phyloP scores from a whole-genome alignment of 64 coral and sea anemone species.

The Stylophora pistillata region DNA sequence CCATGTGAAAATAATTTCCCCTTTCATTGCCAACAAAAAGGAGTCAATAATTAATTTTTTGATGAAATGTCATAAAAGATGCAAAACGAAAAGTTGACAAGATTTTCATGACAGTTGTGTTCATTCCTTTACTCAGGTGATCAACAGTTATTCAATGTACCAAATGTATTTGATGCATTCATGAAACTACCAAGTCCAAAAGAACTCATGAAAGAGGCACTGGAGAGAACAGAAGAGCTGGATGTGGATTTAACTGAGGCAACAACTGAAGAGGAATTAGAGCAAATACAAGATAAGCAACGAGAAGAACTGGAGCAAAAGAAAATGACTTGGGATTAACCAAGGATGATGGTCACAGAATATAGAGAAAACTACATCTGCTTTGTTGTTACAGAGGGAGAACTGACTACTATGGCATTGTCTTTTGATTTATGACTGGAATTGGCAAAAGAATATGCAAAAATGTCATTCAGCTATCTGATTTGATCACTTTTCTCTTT shows the following conservation, averaged over 20 bases:
- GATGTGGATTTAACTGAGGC: slow-evolving; percentile 24
- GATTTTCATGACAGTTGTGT: no score
- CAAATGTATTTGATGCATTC: slow-evolving; percentile 43
- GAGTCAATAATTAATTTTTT: no score
- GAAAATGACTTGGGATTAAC: slow-evolving; percentile 68
- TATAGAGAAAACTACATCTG: no score
- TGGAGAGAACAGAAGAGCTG: slow-evolving; percentile 35
- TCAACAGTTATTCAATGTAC: slow-evolving; percentile 39
- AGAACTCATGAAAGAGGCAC: background rate
- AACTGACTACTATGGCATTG: no score
- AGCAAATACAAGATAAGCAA: slow-evolving; percentile 58
- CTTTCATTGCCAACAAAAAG: no score
- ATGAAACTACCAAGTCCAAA: slow-evolving; percentile 41
- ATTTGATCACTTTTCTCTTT: no score
- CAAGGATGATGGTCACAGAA: background rate
- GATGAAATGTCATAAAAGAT: no score
- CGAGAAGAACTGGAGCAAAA: slow-evolving; percentile 55
- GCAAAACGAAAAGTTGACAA: no score
- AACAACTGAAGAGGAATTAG: slow-evolving; percentile 24
- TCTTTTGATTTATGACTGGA: no score
- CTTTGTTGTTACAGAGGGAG: background rate
- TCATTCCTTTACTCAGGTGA: slow-evolving; percentile 18
- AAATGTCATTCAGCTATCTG: no score
- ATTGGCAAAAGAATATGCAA: no score
- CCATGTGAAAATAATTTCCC: no score